A percentile compares a stretch with the other conserved stretches of the same genome.
Evolutionary conservation across 2,888 invertebrate genomes (phyloP).

Genomic region (Orchestes rusci): DNA sequence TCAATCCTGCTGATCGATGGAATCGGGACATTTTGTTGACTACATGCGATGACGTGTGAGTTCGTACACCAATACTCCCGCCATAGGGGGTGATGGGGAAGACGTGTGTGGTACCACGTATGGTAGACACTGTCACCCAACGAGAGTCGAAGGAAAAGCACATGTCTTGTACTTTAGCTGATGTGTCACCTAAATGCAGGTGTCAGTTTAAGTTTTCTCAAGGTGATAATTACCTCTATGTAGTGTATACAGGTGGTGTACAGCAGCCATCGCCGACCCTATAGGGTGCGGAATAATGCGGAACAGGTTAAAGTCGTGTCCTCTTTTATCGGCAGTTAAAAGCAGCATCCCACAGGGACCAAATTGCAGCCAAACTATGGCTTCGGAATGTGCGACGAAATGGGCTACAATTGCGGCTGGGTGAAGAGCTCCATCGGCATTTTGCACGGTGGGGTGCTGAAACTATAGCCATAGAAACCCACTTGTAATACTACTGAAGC

Average conservation of each 20-base stretch:
- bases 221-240: conserved; percentile 56
- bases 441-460: conserved; percentile 24
- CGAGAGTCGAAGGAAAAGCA: conserved; percentile 88
- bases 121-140: conserved; percentile 94
- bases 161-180: conserved; percentile 90
- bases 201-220: too few species aligned
- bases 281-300: conserved; percentile 82
- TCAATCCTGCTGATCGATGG: conserved; percentile 91
- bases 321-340: conserved; percentile 84
- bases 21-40: conserved; percentile 87
- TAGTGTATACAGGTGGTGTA: conserved; percentile 91
- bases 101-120: conserved; percentile 95
- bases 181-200: conserved; percentile 71
- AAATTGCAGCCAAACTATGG: conserved; percentile 83
- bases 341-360: conserved; percentile 86
- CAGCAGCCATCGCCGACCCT: conserved; percentile 77
- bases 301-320: conserved; percentile 95
- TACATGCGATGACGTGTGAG: conserved; percentile 89
- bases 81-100: conserved; percentile 97
- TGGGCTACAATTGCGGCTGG: conserved; percentile 77
- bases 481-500: background rate
- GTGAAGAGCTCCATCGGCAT: conserved; percentile 39
- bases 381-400: conserved; percentile 81
- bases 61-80: conserved; percentile 82
- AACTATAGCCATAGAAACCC: conserved; percentile 6